These are phyloP conservation scores for Rhodophaea formosa DNA, from an alignment of 2,888 invertebrate species.

Conservation along the genomic window DNA sequence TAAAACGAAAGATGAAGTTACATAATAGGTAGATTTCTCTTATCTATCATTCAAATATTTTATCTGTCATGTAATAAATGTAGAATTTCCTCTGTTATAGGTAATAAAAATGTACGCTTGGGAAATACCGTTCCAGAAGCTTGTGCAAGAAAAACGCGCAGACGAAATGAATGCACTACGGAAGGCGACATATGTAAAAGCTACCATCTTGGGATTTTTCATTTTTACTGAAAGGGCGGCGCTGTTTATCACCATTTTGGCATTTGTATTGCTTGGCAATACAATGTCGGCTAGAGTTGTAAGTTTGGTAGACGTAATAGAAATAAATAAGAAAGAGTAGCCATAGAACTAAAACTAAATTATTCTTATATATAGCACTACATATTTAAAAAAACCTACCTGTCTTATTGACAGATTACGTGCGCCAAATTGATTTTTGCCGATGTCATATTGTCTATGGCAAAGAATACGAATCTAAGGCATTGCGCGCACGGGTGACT, in stretches of 20 bases:
- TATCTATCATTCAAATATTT: too few species aligned
- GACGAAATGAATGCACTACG: slow-evolving; percentile 79
- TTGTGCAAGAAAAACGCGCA: slow-evolving; percentile 86
- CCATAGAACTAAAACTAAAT: too few species aligned
- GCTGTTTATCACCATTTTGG: slow-evolving; percentile 86
- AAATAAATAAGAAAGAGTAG: background rate
- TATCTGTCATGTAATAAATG: too few species aligned
- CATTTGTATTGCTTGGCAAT: slow-evolving; percentile 84
- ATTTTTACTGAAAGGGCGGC: slow-evolving; percentile 91
- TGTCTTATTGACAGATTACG: too few species aligned
- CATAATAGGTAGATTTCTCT: too few species aligned
- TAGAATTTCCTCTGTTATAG: slow-evolving; percentile 55
- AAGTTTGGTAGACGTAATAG: slow-evolving; percentile 38
- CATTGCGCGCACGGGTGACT: too few species aligned
- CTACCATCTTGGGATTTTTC: slow-evolving; percentile 87
- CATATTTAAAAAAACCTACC: too few species aligned
- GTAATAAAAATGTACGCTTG: slow-evolving; percentile 99
- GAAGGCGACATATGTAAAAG: slow-evolving; percentile 83
- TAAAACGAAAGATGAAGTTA: too few species aligned
- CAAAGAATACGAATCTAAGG: too few species aligned
- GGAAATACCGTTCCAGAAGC: slow-evolving; percentile 92
- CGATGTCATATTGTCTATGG: too few species aligned
- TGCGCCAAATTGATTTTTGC: too few species aligned
- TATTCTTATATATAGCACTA: too few species aligned
- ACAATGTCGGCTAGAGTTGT: slow-evolving; percentile 86